Evolutionary conservation across 2,888 invertebrate species (phyloP), one percentile per base, ranked within the genome.

Genomic region (Abrostola tripartita): DNA sequence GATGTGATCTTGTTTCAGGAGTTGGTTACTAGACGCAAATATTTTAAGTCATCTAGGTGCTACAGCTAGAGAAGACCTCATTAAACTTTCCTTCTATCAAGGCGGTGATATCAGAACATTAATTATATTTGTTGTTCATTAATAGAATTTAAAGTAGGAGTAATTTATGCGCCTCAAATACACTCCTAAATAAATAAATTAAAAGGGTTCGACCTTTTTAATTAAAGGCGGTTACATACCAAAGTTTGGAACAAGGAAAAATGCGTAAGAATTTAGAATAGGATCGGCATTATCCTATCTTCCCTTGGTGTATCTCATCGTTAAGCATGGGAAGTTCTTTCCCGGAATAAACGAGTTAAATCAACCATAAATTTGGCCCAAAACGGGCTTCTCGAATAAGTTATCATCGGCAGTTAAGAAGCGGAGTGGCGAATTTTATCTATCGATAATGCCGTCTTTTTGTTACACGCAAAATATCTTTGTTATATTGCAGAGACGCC

Each of bases 381-480:
- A 86, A 88, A 91, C 90, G 89, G 90, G 89, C 85, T 88, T 85
- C 84, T 83, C 86, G 88, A 90, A 90, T 90, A 91, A 91, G 89
- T 91, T 91, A 92, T 91, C 90, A 91, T 90, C 87, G 89, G 90
- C 88, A 88, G 88, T 89, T 90, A 89, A 82, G 87, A 85, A 80
- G 84, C 78, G 85, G 76, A 84, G 82, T 83, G 82, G 78, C 74
- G 85, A 88, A 87, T 91, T 88, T 88, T 90, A 90, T 91, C 89
- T 86, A 79, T 76, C 83, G 86, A 88, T 90, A 89, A 87, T 85
- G 76, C 59, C 65, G 76, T 65, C 68, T 82, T 82, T 79, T 83
- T 78, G 63, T 69, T 40, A 78, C 72, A 70, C 59, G 72, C 77
- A 76, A 81, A 81, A 79, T 81, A 78, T 76, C 74, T 79, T 79